These are phyloP conservation scores for Cinclus mexicanus DNA, from an alignment of 2,113 vertebrate genomes.

Conservation along the genomic window DNA sequence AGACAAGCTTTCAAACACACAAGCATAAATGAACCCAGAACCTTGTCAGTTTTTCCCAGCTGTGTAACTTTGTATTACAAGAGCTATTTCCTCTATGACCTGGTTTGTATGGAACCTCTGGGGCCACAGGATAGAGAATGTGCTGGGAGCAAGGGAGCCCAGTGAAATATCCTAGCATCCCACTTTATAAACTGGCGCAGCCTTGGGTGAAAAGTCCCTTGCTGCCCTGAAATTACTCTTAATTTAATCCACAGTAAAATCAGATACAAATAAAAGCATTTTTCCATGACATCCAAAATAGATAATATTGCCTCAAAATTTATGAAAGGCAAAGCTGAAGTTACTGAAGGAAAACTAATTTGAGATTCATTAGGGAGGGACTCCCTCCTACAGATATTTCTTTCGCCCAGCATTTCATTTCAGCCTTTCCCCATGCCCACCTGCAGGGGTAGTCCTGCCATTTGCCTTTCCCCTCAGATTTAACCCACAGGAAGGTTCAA, in stretches of 20 bases:
- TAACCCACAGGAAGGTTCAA: background rate
- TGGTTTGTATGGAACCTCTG: background rate
- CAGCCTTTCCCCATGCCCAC: background rate
- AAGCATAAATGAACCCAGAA: background rate
- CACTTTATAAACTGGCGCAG: background rate
- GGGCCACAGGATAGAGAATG: background rate
- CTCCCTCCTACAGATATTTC: background rate
- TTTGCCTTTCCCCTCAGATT: background rate
- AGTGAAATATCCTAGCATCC: background rate
- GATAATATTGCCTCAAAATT: background rate
- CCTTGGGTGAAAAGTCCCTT: background rate
- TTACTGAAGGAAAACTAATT: background rate
- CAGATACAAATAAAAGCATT: background rate
- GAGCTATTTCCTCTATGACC: background rate
- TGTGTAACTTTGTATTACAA: background rate
- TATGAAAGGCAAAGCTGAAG: background rate
- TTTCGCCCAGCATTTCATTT: background rate
- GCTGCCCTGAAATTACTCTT: background rate
- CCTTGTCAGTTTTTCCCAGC: background rate
- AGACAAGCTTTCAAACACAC: background rate
- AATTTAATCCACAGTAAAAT: background rate
- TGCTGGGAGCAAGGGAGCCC: background rate
- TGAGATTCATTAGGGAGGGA: background rate
- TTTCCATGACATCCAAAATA: background rate
- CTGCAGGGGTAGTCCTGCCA: background rate